These are phyloP conservation scores for Eupeodes latifasciatus DNA, from an alignment of 2,888 invertebrate species.

Conservation along the genomic window DNA sequence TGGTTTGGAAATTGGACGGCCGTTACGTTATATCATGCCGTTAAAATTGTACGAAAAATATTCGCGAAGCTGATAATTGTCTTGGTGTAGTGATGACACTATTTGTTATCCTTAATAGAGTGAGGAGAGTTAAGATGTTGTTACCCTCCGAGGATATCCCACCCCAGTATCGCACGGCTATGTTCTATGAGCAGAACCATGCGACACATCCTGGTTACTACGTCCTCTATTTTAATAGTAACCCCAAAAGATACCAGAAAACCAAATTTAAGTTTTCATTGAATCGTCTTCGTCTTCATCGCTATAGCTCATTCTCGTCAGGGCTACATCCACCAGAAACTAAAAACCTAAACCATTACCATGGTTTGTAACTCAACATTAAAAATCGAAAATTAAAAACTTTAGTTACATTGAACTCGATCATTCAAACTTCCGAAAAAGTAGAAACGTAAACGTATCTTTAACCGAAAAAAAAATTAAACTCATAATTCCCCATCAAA, in stretches of 20 bases:
- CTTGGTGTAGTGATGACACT: background rate
- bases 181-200: background rate
- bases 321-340: no score
- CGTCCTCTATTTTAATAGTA: no score
- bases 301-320: no score
- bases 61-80: background rate
- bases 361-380: background rate
- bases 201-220: no score
- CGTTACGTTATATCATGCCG: background rate
- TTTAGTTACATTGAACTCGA: no score
- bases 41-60: background rate
- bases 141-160: background rate
- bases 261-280: no score
- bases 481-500: background rate
- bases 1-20: background rate
- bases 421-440: no score
- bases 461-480: background rate
- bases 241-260: no score
- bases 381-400: background rate
- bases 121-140: background rate
- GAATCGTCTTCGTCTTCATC: no score
- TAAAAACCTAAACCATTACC: background rate
- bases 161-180: background rate
- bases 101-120: background rate
- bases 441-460: background rate